Conservation (phyloP, 2,113 vertebrate species). For the Aptenodytes forsteri region DNA sequence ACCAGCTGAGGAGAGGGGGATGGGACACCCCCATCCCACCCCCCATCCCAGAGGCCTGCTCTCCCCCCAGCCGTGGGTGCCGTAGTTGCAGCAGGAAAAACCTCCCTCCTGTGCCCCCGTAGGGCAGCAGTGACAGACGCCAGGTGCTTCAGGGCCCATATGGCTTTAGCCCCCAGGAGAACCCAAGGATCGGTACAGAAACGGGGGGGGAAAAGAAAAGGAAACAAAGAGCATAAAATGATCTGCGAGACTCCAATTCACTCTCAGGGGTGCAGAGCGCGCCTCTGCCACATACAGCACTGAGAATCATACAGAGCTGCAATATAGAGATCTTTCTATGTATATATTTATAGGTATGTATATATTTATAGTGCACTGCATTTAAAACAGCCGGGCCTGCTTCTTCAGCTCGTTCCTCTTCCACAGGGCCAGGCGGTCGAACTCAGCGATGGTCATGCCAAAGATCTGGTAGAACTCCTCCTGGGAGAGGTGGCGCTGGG, state of each 20-base stretch:
- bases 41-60: not conserved
- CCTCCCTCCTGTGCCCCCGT: not conserved
- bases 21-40: not conserved
- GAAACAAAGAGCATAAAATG: slow-evolving; percentile 34
- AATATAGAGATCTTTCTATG: slow-evolving; percentile 74
- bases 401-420: slow-evolving; percentile 98
- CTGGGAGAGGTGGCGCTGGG: slow-evolving; percentile 92
- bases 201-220: not conserved
- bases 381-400: slow-evolving; percentile 94
- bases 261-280: slow-evolving; percentile 52
- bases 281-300: slow-evolving; percentile 52
- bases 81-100: not conserved
- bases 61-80: not conserved
- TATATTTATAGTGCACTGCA: slow-evolving; percentile 75
- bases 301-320: slow-evolving; percentile 73
- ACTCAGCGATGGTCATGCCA: slow-evolving; percentile 94
- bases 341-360: slow-evolving; percentile 80
- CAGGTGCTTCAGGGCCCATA: fast-evolving
- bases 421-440: slow-evolving; percentile 97
- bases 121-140: not conserved
- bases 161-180: not conserved
- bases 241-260: slow-evolving; percentile 56
- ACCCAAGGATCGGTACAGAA: not conserved
- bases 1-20: not conserved
- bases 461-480: slow-evolving; percentile 97